These are phyloP conservation scores for Tanypteryx hageni DNA, from an alignment of 2,888 invertebrate species.

Conservation along the genomic window DNA sequence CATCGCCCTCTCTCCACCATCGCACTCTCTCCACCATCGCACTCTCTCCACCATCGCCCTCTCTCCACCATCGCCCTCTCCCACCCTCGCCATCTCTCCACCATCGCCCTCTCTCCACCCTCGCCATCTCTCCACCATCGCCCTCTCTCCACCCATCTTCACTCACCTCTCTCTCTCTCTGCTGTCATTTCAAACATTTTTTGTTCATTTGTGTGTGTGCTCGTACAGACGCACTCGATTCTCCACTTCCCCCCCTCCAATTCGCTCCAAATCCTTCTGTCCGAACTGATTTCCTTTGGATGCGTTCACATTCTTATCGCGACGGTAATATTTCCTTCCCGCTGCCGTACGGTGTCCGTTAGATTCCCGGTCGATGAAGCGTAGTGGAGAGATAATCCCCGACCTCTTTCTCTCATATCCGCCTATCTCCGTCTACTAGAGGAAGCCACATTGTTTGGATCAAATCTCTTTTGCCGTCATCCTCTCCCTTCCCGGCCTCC, in stretches of 20 bases:
- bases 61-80: no score
- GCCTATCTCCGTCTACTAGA: constrained; percentile 6
- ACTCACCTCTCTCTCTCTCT: no score
- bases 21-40: not conserved
- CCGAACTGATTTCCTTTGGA: not conserved
- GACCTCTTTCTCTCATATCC: not conserved
- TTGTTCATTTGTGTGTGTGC: not conserved
- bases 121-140: not conserved
- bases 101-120: not conserved
- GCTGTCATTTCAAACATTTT: not conserved
- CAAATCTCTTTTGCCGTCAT: not conserved
- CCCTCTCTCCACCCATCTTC: not conserved
- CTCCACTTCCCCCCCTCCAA: no score
- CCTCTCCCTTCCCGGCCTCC: not conserved
- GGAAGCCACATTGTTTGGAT: not conserved
- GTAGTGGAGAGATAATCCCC: no score
- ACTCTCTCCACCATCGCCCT: not conserved
- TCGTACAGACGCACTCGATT: not conserved
- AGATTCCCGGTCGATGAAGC: no score
- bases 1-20: no score
- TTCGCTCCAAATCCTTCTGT: not conserved
- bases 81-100: no score
- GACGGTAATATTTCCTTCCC: no score
- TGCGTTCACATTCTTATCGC: no score
- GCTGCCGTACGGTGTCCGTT: no score